A percentile compares a stretch with the other conserved stretches of the same genome.
These are phyloP conservation scores for Scaptomyza pallida DNA, from an alignment of 1,140 invertebrate species.

Conservation along the genomic window DNA sequence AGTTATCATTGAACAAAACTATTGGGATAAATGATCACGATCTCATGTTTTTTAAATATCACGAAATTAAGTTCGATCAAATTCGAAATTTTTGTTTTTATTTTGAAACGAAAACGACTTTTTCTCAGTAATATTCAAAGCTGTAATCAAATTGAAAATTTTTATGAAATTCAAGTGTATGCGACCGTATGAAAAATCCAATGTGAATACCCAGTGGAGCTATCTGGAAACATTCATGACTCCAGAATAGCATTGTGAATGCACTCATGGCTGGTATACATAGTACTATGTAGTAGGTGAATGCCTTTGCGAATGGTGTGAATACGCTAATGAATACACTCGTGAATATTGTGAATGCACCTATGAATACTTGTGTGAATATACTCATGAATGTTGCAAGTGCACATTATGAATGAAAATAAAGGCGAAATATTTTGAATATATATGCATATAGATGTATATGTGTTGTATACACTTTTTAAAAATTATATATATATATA, in stretches of 20 bases:
- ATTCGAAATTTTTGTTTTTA: background rate
- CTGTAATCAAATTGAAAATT: constrained; percentile 3
- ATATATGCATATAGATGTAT: background rate
- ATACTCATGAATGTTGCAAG: constrained; percentile 12
- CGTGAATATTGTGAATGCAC: constrained; percentile 15
- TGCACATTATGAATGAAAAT: constrained; percentile 9
- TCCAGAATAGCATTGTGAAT: background rate
- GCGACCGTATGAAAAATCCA: constrained; percentile 18
- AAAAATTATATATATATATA: background rate
- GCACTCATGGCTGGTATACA: constrained; percentile 7
- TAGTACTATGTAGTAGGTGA: background rate
- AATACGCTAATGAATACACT: constrained; percentile 1
- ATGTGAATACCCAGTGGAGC: background rate
- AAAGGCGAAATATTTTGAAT: background rate
- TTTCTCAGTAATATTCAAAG: background rate
- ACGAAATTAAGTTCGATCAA: background rate
- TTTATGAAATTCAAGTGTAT: constrained; percentile 3
- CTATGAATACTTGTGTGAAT: constrained; percentile 2
- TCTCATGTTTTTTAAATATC: background rate
- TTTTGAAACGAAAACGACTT: background rate
- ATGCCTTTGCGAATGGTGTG: constrained; percentile 1
- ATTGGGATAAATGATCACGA: background rate
- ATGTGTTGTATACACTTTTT: background rate
- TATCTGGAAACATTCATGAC: background rate
- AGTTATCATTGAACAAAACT: background rate